These are phyloP conservation scores for Poeciliopsis infans DNA, from an alignment of 2,797 vertebrate species.

Conservation along the genomic window DNA sequence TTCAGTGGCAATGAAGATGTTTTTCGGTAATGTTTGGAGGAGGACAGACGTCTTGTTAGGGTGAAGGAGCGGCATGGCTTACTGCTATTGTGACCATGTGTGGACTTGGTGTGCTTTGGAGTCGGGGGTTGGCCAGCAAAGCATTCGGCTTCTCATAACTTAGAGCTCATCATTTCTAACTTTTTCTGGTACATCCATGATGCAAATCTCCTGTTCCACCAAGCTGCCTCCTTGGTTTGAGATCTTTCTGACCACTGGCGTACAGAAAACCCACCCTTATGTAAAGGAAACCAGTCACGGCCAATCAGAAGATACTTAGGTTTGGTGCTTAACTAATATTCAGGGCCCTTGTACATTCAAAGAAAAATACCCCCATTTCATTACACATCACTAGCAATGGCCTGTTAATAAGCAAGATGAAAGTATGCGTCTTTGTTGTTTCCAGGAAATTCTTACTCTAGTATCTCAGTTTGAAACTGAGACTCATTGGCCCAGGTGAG, in stretches of 20 bases:
- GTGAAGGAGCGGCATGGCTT: not conserved
- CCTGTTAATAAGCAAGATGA: not conserved
- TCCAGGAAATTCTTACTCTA: not conserved
- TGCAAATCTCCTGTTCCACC: not conserved
- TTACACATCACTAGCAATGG: not conserved
- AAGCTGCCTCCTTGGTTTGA: not conserved
- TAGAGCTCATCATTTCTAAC: not conserved
- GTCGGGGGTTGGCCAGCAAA: not conserved
- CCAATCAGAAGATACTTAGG: not conserved
- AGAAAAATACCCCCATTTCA: not conserved
- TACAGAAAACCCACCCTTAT: not conserved
- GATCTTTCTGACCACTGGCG: not conserved
- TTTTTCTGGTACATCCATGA: not conserved
- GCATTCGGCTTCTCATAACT: not conserved
- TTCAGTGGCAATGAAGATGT: not conserved
- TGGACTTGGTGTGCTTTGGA: not conserved
- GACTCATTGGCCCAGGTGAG: not conserved
- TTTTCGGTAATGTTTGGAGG: not conserved
- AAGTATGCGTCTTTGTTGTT: not conserved
- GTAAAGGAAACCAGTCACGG: not conserved
- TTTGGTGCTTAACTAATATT: not conserved
- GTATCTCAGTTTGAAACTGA: not conserved
- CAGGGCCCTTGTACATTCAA: not conserved
- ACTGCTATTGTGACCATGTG: not conserved
- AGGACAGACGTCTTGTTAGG: not conserved